Conservation (phyloP, 2,113 vertebrate species). For the Ivindomyrus marchei region DNA sequence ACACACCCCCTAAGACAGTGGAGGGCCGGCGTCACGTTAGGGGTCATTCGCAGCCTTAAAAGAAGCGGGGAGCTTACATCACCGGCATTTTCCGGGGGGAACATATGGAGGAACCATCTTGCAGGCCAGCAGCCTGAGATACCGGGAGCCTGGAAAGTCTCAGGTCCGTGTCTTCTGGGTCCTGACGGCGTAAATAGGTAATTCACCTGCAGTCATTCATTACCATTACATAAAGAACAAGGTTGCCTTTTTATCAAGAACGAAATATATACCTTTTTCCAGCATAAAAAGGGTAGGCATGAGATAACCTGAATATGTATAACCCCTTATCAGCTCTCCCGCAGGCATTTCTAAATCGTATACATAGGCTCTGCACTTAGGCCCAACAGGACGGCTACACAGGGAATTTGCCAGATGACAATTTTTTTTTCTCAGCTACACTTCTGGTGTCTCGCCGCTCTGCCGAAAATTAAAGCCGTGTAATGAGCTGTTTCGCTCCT, state of each 20-base stretch:
- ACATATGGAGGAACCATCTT: conserved; percentile 33
- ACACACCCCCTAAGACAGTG: conserved; percentile 52
- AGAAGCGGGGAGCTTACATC: conserved; percentile 68
- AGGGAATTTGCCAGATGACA: background rate
- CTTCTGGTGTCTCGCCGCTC: background rate
- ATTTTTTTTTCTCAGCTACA: background rate
- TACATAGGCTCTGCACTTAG: background rate
- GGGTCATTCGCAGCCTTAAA: conserved; percentile 72
- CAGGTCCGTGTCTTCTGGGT: background rate
- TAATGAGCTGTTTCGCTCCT: background rate
- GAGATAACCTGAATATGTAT: background rate
- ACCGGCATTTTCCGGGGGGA: conserved; percentile 35
- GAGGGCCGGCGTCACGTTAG: conserved; percentile 60
- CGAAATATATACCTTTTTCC: background rate
- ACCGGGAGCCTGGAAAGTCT: background rate
- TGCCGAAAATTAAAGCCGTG: background rate
- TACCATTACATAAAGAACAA: conserved; percentile 10
- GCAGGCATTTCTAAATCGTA: background rate
- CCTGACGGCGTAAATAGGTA: background rate
- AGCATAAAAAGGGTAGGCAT: background rate
- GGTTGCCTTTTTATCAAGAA: conserved; percentile 1
- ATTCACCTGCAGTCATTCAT: background rate
- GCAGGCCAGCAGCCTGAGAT: conserved; percentile 2
- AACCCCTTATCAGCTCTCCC: background rate
- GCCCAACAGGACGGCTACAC: background rate